Evolutionary conservation across 2,888 invertebrate species (phyloP).

Genomic region (Drosophila colorata): DNA sequence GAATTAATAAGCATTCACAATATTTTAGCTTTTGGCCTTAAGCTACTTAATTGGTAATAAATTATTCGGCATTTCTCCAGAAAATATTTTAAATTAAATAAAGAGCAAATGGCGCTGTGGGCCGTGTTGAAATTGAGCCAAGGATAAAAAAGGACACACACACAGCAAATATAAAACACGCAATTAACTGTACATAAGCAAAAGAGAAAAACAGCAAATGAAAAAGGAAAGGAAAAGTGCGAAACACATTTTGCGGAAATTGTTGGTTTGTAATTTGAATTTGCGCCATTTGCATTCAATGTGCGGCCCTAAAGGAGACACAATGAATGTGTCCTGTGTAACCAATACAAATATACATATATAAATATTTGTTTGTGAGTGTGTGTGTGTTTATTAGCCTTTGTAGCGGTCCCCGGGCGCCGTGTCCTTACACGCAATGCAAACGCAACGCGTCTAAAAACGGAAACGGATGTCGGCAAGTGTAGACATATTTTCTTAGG

Average conservation of each 20-base stretch:
- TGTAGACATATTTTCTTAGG: constrained; percentile 74
- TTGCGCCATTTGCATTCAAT: constrained; percentile 68
- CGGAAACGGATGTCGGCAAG: constrained; percentile 75
- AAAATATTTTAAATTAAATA: constrained; percentile 41
- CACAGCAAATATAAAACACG: constrained; percentile 25
- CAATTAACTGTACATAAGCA: constrained; percentile 46
- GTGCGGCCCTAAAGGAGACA: constrained; percentile 54
- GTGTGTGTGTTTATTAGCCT: constrained; percentile 53
- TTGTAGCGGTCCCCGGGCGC: constrained; percentile 37
- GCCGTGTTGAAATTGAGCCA: constrained; percentile 22
- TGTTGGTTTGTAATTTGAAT: constrained; percentile 71
- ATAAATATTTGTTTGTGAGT: constrained; percentile 7
- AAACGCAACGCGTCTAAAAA: constrained; percentile 46
- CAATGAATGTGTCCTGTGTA: constrained; percentile 62
- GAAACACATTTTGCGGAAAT: constrained; percentile 64
- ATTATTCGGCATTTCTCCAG: constrained; percentile 11
- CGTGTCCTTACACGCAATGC: constrained; percentile 35
- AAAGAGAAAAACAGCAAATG: neutral
- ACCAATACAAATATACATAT: constrained; percentile 11
- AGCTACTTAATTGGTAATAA: constrained; percentile 31
- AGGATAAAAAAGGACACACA: constrained; percentile 19
- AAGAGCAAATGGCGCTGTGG: constrained; percentile 21
- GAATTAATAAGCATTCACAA: neutral
- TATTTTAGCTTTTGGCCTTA: constrained; percentile 2
- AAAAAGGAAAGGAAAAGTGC: constrained; percentile 25